These are phyloP conservation scores for Erpornis zantholeuca DNA, from an alignment of 2,113 vertebrate species.

Conservation along the genomic window DNA sequence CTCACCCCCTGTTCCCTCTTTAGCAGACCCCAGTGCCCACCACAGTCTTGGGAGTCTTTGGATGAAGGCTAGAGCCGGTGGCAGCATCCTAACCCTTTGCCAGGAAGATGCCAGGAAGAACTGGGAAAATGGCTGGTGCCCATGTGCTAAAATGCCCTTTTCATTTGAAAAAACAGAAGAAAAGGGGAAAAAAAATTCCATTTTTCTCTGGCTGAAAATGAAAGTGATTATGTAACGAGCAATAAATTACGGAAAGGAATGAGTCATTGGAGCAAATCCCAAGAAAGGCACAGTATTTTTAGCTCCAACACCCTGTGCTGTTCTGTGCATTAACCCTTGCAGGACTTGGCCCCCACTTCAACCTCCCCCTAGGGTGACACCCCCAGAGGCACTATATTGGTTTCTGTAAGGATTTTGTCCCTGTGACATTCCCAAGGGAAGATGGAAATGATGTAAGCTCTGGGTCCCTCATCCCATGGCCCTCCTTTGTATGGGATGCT, in stretches of 20 bases:
- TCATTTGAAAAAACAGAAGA: not conserved
- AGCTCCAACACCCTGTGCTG: constrained; percentile 37
- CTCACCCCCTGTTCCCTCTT: not conserved
- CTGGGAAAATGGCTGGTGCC: not conserved
- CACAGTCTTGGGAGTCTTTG: not conserved
- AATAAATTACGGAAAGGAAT: constrained; percentile 76
- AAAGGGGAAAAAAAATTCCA: not conserved
- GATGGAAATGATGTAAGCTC: not conserved
- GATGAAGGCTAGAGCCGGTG: rapidly evolving
- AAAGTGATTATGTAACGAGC: constrained; percentile 77
- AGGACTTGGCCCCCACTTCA: not conserved
- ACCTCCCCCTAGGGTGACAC: not conserved
- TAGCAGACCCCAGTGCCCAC: not conserved
- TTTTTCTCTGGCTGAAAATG: constrained; percentile 66
- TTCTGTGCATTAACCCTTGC: not conserved
- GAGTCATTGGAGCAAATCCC: constrained; percentile 71
- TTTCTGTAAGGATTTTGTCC: not conserved
- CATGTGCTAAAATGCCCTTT: not conserved
- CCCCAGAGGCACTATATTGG: not conserved
- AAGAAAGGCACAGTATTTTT: constrained; percentile 64
- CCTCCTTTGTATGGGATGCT: not conserved
- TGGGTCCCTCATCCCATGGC: not conserved
- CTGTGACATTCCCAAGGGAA: not conserved
- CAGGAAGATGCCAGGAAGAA: not conserved
- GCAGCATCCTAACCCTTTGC: not conserved